These are phyloP conservation scores for Lasioglossum malachurum DNA, from an alignment of 2,888 invertebrate species.

Conservation along the genomic window DNA sequence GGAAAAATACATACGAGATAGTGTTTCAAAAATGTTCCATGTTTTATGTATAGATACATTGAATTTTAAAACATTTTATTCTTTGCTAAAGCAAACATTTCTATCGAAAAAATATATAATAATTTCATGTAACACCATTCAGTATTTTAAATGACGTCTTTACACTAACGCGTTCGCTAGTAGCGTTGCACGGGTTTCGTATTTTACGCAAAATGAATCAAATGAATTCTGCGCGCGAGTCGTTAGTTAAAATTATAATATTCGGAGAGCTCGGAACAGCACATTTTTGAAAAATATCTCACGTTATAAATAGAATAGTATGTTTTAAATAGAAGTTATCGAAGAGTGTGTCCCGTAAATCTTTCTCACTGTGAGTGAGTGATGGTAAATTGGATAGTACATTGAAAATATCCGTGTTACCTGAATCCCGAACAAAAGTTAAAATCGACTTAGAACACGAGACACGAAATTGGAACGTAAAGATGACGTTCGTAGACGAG, in stretches of 20 bases:
- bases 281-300: too few relatives aligned
- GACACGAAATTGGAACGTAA: neutral
- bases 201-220: neutral
- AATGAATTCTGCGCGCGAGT: neutral
- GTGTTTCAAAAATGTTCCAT: neutral
- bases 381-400: neutral
- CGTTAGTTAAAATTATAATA: neutral
- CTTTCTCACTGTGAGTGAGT: too few relatives aligned
- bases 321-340: neutral
- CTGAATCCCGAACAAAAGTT: neutral
- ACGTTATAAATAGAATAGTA: too few relatives aligned
- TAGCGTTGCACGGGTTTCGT: neutral
- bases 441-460: neutral
- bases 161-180: neutral
- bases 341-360: too few relatives aligned
- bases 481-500: neutral
- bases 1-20: neutral
- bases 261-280: neutral
- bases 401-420: neutral
- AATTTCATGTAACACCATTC: too few relatives aligned
- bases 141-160: neutral
- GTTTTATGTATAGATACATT: neutral
- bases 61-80: neutral
- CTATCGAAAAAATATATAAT: neutral
- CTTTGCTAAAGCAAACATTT: neutral